Base-by-base conservation (phyloP, 1,140 invertebrate species). In the Wasmannia auropunctata region DNA sequence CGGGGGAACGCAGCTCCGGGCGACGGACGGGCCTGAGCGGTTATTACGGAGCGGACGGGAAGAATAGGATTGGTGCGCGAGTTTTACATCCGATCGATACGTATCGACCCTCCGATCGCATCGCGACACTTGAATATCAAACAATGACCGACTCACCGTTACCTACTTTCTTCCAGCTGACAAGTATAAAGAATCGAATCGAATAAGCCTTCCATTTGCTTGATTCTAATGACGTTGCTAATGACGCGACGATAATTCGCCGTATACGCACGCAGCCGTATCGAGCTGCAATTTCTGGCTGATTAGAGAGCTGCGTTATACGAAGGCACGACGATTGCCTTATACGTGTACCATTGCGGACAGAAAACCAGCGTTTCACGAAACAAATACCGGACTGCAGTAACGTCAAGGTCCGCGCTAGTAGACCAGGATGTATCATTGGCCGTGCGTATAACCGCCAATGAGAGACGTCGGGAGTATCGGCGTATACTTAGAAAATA, bases 391-490 rank as follows among this genome's bases (percentile, higher is more conserved):
- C 74, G 77, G n/a, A 69, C 25, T 70, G 40, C 43, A 22, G 49
- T 40, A 49, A 28, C 62, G 49, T 22, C 34, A 31, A 62, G 56
- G 51, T 22, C 40, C 75, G 16, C 8, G 40, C 56, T 10, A 14
- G 37, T 6, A 5, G 22, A 14, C 16, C 14, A 51, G 16, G 22
- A 51, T 28, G 37, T 65, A 80, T 80, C 49, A 56, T 72, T 22
- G 77, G 22, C 25, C 10, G 34, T 40, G 31, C 14, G 22, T 37
- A 28, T 56, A 81, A 81, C 65, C 67, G 34, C 37, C 65, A 56
- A 81, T 58, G 51, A 72, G 43, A 65, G 34, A 31, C 79, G 14
- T 81, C 79, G 77, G n/a, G n/a, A n/a, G 63, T 56, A 28, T 81
- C 65, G 63, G 65, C 65, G 6, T 56, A 46, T 8, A 70, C 34